Evolutionary conservation across 2,888 invertebrate genomes (phyloP).

Genomic region (Caenorhabditis angaria): DNA sequence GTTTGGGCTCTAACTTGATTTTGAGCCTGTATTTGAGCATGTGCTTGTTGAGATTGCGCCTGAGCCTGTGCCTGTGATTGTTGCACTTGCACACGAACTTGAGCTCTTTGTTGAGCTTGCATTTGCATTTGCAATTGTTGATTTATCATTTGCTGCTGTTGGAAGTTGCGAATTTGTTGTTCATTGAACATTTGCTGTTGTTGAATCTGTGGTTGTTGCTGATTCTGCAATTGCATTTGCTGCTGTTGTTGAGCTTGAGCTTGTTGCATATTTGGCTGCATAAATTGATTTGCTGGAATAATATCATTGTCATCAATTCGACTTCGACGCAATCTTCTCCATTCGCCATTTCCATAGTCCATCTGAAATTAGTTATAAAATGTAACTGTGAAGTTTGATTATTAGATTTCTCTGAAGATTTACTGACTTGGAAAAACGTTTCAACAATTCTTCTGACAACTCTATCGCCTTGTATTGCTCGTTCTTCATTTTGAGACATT

Average conservation of each 20-base stretch:
- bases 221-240: neutral
- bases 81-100: neutral
- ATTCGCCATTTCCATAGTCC: slow-evolving; percentile 13
- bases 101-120: neutral
- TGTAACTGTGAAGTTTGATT: too few species aligned
- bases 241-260: neutral
- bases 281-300: neutral
- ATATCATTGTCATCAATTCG: neutral
- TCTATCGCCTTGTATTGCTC: neutral
- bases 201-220: neutral
- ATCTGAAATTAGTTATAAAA: slow-evolving; percentile 8
- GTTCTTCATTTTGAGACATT: slow-evolving; percentile 10
- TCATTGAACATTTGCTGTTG: neutral
- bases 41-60: too few species aligned
- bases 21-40: too few species aligned
- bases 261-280: neutral
- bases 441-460: neutral
- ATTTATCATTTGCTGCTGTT: neutral
- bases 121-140: neutral
- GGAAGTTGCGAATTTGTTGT: neutral
- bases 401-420: too few species aligned
- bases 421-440: slow-evolving; percentile 12
- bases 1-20: too few species aligned
- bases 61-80: neutral
- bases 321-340: slow-evolving; percentile 8